A percentile compares a stretch with the other conserved stretches of the same genome.
phyloP scores from a whole-genome alignment of 2,797 vertebrate species.

The Microctenopoma stevenorrisi region DNA sequence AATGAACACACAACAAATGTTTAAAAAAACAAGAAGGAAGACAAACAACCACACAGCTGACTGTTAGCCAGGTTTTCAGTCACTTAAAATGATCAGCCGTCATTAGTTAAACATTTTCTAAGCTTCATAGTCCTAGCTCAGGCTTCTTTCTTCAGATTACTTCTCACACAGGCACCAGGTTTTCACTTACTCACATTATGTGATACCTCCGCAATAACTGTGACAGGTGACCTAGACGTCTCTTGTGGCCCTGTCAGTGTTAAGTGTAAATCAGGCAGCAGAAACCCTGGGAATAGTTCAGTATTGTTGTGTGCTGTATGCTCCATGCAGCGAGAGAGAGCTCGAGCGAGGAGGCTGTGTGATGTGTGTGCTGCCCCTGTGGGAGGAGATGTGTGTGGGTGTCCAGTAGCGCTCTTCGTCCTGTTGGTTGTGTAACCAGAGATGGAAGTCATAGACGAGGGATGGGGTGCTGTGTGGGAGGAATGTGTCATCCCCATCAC shows the following conservation, averaged over 20 bases:
- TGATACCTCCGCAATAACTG: constrained; percentile 41
- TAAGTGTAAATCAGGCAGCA: constrained; percentile 65
- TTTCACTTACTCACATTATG: constrained; percentile 46
- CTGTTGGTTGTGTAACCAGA: constrained; percentile 82
- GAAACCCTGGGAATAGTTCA: constrained; percentile 56
- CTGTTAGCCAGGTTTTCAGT: background rate
- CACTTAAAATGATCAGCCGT: background rate
- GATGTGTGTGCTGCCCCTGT: constrained; percentile 71
- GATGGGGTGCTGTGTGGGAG: constrained; percentile 79
- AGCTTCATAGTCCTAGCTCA: constrained; percentile 17
- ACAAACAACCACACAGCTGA: too few species aligned
- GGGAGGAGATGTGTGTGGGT: constrained; percentile 81
- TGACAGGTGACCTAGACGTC: constrained; percentile 66
- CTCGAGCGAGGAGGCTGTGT: constrained; percentile 59
- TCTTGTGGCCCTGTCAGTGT: constrained; percentile 46
- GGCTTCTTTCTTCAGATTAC: constrained; percentile 9
- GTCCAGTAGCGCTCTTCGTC: constrained; percentile 76
- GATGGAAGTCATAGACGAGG: constrained; percentile 82
- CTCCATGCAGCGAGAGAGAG: constrained; percentile 42
- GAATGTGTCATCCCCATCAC: constrained; percentile 84
- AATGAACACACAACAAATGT: too few species aligned
- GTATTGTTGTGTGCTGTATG: constrained; percentile 49
- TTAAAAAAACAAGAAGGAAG: too few species aligned
- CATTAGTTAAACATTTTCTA: constrained; percentile 6
- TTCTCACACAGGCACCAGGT: constrained; percentile 50